Evolutionary conservation across 2,888 invertebrate genomes (phyloP).

Genomic region (Ctenicera cuprea): DNA sequence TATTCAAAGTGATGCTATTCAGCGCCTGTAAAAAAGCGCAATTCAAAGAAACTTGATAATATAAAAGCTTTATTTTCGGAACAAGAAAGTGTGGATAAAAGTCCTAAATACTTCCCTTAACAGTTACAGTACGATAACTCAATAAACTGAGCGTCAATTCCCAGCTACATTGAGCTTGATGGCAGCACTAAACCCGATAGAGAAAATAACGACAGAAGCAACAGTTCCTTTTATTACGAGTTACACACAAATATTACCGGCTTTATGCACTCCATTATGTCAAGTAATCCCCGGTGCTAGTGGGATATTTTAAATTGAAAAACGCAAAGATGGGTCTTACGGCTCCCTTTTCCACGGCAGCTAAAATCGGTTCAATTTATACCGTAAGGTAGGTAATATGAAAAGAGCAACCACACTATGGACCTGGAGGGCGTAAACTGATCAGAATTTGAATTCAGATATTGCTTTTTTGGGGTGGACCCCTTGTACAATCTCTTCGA

Average conservation of each 20-base stretch:
- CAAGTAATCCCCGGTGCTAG: background rate
- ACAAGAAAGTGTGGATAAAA: too few species aligned
- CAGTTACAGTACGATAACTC: background rate
- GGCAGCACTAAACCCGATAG: background rate
- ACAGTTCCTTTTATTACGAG: conserved; percentile 18
- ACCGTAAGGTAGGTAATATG: conserved; percentile 1
- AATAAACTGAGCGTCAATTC: conserved; percentile 2
- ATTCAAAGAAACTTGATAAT: too few species aligned
- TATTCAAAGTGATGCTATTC: too few species aligned
- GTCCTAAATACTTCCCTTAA: background rate
- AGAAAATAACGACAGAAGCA: conserved; percentile 13
- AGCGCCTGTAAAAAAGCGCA: too few species aligned
- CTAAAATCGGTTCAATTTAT: conserved; percentile 2
- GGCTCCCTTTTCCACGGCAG: background rate
- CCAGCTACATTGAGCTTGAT: background rate
- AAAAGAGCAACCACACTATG: background rate
- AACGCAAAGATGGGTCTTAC: background rate
- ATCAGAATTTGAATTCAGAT: conserved; percentile 22
- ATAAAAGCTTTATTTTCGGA: too few species aligned
- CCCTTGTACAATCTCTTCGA: conserved; percentile 12
- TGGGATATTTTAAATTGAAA: background rate
- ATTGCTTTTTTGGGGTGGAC: conserved; percentile 16
- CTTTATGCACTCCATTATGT: background rate
- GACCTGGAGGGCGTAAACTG: conserved; percentile 11
- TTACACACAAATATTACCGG: conserved; percentile 6